Conservation (phyloP, 2,113 vertebrate genomes). For the Orycteropus afer region DNA sequence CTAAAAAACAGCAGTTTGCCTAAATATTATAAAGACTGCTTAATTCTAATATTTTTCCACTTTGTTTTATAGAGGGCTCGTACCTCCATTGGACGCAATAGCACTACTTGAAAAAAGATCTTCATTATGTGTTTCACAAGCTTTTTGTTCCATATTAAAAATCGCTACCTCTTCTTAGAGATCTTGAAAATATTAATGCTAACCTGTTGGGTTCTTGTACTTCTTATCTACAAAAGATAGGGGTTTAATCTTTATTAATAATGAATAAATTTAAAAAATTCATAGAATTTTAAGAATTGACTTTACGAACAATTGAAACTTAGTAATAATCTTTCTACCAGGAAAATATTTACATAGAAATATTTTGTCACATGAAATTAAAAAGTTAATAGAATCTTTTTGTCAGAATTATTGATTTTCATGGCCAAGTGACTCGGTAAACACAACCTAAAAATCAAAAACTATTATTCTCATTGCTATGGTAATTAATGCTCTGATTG, state of each 20-base stretch:
- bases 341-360: constrained; percentile 42
- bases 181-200: constrained; percentile 60
- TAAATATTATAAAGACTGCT: not conserved
- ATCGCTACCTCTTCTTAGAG: constrained; percentile 63
- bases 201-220: constrained; percentile 64
- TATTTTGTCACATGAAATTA: constrained; percentile 22
- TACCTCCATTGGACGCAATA: constrained; percentile 57
- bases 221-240: constrained; percentile 71
- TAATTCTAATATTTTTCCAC: not conserved
- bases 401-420: constrained; percentile 42
- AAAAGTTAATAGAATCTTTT: not conserved
- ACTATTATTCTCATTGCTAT: not conserved
- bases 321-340: constrained; percentile 22
- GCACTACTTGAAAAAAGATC: constrained; percentile 61
- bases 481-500: not conserved
- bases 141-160: constrained; percentile 70
- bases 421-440: not conserved
- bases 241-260: constrained; percentile 52
- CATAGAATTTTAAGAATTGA: not conserved
- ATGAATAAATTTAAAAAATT: not conserved
- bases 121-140: constrained; percentile 67
- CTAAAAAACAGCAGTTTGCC: not conserved
- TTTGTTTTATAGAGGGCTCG: constrained; percentile 36
- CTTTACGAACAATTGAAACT: constrained; percentile 38
- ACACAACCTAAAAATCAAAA: constrained; percentile 33